phyloP scores from a whole-genome alignment of 23 tunicate genomes.

The Halocynthia aurantium region DNA sequence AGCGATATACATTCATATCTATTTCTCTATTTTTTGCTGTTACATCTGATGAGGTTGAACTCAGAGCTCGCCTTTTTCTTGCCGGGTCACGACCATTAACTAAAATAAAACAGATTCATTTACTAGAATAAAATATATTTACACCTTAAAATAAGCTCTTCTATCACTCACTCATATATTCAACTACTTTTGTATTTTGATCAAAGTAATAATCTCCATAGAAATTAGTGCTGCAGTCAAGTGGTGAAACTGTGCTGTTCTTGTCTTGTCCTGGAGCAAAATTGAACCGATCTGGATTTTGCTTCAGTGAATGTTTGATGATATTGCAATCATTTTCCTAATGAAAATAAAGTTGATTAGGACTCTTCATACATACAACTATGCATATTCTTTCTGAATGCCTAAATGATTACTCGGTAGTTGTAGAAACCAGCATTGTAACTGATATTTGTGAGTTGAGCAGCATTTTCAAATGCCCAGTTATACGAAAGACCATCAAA shows the following conservation, averaged over 20 bases:
- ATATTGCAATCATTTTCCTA: slow-evolving; percentile 39
- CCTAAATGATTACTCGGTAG: slow-evolving; percentile 15
- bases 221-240: slow-evolving; percentile 14
- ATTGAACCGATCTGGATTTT: slow-evolving; percentile 36
- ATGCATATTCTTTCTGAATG: neutral
- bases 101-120: neutral
- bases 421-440: slow-evolving; percentile 58
- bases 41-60: slow-evolving; percentile 9
- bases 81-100: neutral
- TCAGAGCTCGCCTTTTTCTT: slow-evolving; percentile 12
- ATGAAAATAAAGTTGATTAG: neutral
- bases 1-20: slow-evolving; percentile 26
- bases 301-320: slow-evolving; percentile 34
- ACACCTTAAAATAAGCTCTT: neutral
- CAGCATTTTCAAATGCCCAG: slow-evolving; percentile 23
- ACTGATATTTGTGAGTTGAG: slow-evolving; percentile 72
- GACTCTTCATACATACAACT: neutral
- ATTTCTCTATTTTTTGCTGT: slow-evolving; percentile 31
- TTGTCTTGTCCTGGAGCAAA: slow-evolving; percentile 7
- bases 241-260: slow-evolving; percentile 1
- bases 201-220: slow-evolving; percentile 49
- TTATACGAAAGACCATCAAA: slow-evolving; percentile 27
- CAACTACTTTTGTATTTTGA: slow-evolving; percentile 7
- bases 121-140: slow-evolving; percentile 1
- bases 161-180: slow-evolving; percentile 25